phyloP scores from a whole-genome alignment of 2,888 invertebrate species.

The Drosophila kambysellisi region DNA sequence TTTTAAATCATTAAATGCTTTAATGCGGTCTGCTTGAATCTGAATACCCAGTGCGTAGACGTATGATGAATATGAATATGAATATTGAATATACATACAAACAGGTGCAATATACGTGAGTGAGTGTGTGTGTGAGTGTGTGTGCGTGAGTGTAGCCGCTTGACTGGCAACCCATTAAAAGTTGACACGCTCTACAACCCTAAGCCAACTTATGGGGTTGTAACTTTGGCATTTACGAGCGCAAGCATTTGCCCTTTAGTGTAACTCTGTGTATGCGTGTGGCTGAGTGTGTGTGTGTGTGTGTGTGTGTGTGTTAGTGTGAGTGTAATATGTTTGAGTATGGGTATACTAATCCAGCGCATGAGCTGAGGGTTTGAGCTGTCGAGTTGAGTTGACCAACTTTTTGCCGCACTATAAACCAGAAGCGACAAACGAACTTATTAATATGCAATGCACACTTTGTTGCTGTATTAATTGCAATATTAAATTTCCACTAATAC shows the following conservation, averaged over 20 bases:
- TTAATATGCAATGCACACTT: slow-evolving; percentile 81
- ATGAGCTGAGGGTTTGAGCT: slow-evolving; percentile 17
- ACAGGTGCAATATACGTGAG: slow-evolving; percentile 8
- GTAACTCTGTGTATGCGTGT: slow-evolving; percentile 25
- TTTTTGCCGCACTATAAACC: slow-evolving; percentile 62
- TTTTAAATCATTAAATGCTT: slow-evolving; percentile 67
- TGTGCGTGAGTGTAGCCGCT: slow-evolving; percentile 28
- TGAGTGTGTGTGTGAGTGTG: slow-evolving; percentile 19
- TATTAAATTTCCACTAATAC: slow-evolving; percentile 81
- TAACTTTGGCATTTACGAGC: slow-evolving; percentile 76
- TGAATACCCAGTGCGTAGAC: slow-evolving; percentile 44
- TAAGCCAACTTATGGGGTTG: slow-evolving; percentile 66
- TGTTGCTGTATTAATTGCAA: slow-evolving; percentile 81
- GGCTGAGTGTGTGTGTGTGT: slow-evolving; percentile 12
- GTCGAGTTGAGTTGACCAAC: slow-evolving; percentile 55
- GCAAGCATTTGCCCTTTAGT: slow-evolving; percentile 69
- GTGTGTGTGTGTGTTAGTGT: slow-evolving; percentile 15
- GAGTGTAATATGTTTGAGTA: slow-evolving; percentile 14
- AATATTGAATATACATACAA: slow-evolving; percentile 66
- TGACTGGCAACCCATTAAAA: slow-evolving; percentile 68
- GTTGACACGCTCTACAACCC: slow-evolving; percentile 63
- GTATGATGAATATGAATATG: slow-evolving; percentile 63
- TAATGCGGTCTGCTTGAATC: slow-evolving; percentile 38
- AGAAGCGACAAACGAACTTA: slow-evolving; percentile 72
- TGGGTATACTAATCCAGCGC: slow-evolving; percentile 46